Evolutionary conservation across 2,113 vertebrate species (phyloP), one percentile per base, ranked within the genome.

Genomic region (Centrocercus urophasianus): DNA sequence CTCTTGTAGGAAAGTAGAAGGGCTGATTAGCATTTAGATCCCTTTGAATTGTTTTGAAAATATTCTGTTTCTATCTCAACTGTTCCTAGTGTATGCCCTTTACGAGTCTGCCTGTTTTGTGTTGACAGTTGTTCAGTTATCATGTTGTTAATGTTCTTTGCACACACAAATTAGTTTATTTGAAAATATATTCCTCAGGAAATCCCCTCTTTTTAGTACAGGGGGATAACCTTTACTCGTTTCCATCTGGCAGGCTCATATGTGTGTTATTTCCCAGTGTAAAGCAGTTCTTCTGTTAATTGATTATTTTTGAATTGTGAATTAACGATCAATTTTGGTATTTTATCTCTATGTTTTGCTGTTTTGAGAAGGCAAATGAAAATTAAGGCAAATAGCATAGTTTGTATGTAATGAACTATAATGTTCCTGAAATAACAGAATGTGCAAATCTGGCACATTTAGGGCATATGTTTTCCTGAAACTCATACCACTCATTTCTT

Each of bases 51-150:
- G 6, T 34, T 72, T 85, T 66, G 36, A 76, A 76, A 83, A 42
- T 11, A 21, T 7, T 15, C 8, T 63, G 10, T 72, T 89, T 3
- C 1, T 76, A n/a, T 83, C 24, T 50, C 57, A 18, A 18, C 9
- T 38, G 3, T 52, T 27, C 11, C 27, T 63, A 63, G 6, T 11
- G 2, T 38, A 28, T 16, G 27, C 7, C 18, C 12, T 47, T 75
- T 16, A 25, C 1, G n/a, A 45, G 16, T 67, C 64, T 81, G 18
- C 0, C 0, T 45, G 4, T 40, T 73, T n/a, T 64, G 10, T 64
- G 5, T 28, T 1, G 0, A 17, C 15, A 75, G 1, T 16, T 36
- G 5, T 12, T 86, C 32, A 76, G 40, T 63, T 84, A 69, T 65
- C 57, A 32, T 18, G 43, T 6, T 50, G 28, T 56, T 42, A 80